phyloP scores from a whole-genome alignment of 2,113 vertebrate species.

The Coptodon bakossiorum region DNA sequence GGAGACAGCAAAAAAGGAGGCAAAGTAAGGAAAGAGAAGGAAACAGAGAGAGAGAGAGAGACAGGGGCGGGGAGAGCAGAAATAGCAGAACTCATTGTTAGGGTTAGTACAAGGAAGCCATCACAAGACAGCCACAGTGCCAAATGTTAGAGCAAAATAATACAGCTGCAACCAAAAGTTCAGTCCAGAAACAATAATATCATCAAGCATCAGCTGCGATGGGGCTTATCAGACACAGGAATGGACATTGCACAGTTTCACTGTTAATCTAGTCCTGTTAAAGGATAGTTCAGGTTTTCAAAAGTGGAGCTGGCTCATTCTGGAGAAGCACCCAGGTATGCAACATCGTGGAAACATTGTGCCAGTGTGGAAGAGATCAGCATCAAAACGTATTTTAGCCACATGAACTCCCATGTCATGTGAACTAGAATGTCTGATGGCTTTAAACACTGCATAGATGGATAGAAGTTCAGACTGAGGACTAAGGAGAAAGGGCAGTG shows the following conservation, averaged over 20 bases:
- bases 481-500: neutral
- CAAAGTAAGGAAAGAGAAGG: constrained; percentile 9
- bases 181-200: neutral
- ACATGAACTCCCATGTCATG: accelerated
- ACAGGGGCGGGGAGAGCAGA: neutral
- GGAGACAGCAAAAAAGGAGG: constrained; percentile 6
- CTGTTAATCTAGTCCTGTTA: neutral
- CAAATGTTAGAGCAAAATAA: constrained; percentile 55
- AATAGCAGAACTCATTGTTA: constrained; percentile 67
- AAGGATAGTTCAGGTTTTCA: accelerated
- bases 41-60: neutral
- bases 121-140: constrained; percentile 58
- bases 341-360: neutral
- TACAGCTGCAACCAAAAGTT: constrained; percentile 35
- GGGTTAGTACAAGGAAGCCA: constrained; percentile 70
- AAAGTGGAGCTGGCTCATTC: neutral
- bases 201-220: neutral
- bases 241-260: neutral
- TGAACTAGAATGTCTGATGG: neutral
- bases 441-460: neutral
- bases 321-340: neutral
- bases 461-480: neutral
- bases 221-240: neutral
- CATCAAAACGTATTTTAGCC: accelerated
- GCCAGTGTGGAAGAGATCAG: neutral